These are phyloP conservation scores for Emmelina monodactyla DNA, from an alignment of 2,888 invertebrate genomes.

Conservation along the genomic window DNA sequence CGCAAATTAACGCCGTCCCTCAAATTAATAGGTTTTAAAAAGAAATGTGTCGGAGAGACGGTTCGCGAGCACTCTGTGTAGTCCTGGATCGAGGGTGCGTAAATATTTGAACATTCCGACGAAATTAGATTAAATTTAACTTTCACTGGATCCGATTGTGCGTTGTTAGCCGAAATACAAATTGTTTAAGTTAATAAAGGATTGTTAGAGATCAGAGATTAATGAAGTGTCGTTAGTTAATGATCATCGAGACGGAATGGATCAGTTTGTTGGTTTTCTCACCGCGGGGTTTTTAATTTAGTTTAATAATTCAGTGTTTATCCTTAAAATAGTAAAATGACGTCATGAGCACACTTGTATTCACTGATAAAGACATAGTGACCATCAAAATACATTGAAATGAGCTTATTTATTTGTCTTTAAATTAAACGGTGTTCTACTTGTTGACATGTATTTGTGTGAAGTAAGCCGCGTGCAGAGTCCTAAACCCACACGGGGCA, in stretches of 20 bases:
- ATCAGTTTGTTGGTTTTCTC: background rate
- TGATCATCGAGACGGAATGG: background rate
- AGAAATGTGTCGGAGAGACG: background rate
- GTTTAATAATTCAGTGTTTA: too few species aligned
- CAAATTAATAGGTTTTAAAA: constrained; percentile 1
- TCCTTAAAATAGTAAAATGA: too few species aligned
- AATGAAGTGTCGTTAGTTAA: constrained; percentile 1
- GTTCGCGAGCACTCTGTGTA: too few species aligned
- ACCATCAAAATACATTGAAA: too few species aligned
- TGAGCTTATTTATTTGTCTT: too few species aligned
- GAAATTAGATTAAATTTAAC: background rate
- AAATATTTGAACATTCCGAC: background rate
- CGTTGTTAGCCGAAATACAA: background rate
- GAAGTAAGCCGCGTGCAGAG: too few species aligned
- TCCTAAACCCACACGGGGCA: too few species aligned
- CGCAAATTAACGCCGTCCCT: constrained; percentile 4
- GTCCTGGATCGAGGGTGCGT: background rate
- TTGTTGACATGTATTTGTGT: too few species aligned
- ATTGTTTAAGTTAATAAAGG: background rate
- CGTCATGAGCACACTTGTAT: too few species aligned
- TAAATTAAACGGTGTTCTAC: too few species aligned
- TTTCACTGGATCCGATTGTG: background rate
- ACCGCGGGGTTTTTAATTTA: too few species aligned
- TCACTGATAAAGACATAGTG: too few species aligned
- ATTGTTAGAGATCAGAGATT: background rate